phyloP scores from a whole-genome alignment of 2,113 vertebrate species.

The Thymallus thymallus region DNA sequence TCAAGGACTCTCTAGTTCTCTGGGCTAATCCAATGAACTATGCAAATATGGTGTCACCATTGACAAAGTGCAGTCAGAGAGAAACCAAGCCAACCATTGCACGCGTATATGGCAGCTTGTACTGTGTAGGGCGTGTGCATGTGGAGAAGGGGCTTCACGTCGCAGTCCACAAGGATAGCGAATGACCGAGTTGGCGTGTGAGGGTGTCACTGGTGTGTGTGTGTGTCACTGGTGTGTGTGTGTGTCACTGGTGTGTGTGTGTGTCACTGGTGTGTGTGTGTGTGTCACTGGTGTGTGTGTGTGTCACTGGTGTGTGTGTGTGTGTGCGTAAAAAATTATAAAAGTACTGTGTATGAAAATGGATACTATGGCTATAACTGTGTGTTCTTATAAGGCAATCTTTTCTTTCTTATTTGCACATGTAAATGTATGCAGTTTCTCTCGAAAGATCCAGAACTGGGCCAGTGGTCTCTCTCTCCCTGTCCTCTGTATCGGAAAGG shows the following conservation, averaged over 20 bases:
- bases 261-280: not conserved
- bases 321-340: not conserved
- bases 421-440: too few species aligned
- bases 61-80: slow-evolving; percentile 43
- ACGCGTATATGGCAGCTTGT: not conserved
- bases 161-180: not conserved
- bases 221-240: not conserved
- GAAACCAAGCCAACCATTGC: slow-evolving; percentile 35
- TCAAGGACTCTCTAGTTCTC: slow-evolving; percentile 42
- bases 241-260: not conserved
- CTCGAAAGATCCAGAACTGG: too few species aligned
- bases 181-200: not conserved
- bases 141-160: slow-evolving; percentile 5
- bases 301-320: not conserved
- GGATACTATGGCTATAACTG: not conserved
- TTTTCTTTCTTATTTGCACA: too few species aligned
- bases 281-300: too few species aligned
- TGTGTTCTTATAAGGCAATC: too few species aligned
- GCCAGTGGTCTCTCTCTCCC: too few species aligned
- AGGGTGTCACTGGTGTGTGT: not conserved
- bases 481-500: too few species aligned
- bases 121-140: not conserved
- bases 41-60: slow-evolving; percentile 50
- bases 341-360: not conserved
- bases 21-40: slow-evolving; percentile 59